Conservation (phyloP, 2,113 vertebrate species). For the Damaliscus lunatus region DNA sequence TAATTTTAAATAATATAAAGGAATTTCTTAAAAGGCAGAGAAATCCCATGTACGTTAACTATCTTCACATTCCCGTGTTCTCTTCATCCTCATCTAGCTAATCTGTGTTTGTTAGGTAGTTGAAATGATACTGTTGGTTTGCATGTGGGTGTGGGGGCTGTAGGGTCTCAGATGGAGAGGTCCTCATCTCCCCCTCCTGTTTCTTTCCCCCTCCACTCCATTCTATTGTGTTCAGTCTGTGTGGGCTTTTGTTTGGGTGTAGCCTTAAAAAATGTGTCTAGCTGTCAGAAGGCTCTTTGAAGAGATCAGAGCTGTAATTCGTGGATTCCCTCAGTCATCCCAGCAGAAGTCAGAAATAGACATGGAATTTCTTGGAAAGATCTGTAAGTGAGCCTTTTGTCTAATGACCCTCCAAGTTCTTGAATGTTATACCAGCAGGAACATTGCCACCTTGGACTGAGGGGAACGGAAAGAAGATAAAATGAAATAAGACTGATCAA, state of each 20-base stretch:
- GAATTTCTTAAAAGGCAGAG: neutral
- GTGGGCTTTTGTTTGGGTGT: neutral
- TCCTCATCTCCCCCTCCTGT: neutral
- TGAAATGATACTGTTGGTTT: neutral
- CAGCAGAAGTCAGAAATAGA: neutral
- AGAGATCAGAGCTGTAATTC: neutral
- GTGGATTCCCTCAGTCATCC: neutral
- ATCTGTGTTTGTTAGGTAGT: neutral
- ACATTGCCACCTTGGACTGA: neutral
- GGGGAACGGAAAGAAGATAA: neutral
- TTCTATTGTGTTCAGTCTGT: neutral
- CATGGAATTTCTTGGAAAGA: neutral
- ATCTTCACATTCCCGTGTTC: neutral
- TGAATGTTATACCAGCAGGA: neutral
- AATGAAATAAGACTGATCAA: neutral
- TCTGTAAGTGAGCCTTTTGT: neutral
- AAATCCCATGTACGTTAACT: neutral
- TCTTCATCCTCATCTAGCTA: neutral
- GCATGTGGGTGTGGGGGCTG: accelerated
- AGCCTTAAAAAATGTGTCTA: neutral
- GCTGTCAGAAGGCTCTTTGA: neutral
- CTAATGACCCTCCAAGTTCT: neutral
- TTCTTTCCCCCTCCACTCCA: neutral
- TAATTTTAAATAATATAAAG: neutral
- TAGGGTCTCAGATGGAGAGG: neutral